phyloP scores from a whole-genome alignment of 2,113 vertebrate genomes.

The Dinomys branickii region DNA sequence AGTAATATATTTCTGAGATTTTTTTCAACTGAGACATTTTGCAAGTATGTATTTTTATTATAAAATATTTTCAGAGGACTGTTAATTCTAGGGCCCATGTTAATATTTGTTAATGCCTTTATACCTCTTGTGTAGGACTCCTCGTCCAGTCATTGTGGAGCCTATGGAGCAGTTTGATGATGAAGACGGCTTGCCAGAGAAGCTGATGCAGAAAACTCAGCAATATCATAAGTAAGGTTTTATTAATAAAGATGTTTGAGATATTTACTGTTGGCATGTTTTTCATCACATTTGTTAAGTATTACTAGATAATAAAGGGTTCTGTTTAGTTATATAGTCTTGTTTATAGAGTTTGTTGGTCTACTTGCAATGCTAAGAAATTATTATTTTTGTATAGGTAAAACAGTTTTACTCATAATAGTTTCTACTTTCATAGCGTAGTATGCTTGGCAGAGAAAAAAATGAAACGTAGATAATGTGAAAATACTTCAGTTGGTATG shows the following conservation, averaged over 20 bases:
- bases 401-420: conserved; percentile 6
- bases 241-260: conserved; percentile 30
- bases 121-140: conserved; percentile 89
- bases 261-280: neutral
- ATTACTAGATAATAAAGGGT: conserved; percentile 35
- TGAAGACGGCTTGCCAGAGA: conserved; percentile 97
- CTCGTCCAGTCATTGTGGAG: conserved; percentile 96
- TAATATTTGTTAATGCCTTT: conserved; percentile 56
- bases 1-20: neutral
- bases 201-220: conserved; percentile 94
- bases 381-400: neutral
- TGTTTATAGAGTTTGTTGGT: neutral
- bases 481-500: neutral
- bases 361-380: neutral
- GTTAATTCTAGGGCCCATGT: neutral
- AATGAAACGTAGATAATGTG: neutral
- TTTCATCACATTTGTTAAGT: neutral
- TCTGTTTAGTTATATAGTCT: conserved; percentile 21
- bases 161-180: conserved; percentile 97
- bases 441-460: neutral
- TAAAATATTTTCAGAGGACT: conserved; percentile 17
- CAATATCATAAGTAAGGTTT: conserved; percentile 95
- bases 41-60: neutral
- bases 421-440: conserved; percentile 9
- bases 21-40: conserved; percentile 53